Evolutionary conservation across 1,140 invertebrate species (phyloP), one percentile per base, ranked within the genome.

Genomic region (Drosophila triauraria): DNA sequence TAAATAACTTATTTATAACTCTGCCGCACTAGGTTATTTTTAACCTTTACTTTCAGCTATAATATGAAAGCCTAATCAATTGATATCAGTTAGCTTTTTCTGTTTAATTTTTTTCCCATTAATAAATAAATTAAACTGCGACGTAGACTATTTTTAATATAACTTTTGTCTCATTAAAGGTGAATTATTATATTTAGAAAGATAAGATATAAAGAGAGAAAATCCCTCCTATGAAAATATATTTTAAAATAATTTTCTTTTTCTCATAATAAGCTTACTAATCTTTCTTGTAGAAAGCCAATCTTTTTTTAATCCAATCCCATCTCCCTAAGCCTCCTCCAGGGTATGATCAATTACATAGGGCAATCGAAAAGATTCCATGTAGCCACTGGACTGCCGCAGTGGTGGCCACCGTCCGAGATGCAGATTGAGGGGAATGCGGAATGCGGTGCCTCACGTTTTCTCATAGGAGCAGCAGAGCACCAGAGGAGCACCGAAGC

Each of bases 321-420:
- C 3, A 4, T 2, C n/a, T 13, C 4, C 35, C 2, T n/a, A 23
- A 13, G 1, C 13, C 32, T 8, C 4, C 17, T 48, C 51, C 23
- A 75, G 71, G 71, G 70, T 75, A 75, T 65, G 51, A 54, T 65
- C 74, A 76, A 76, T 68, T 76, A 58, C 64, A 78, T 58, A 78
- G 64, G 53, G 50, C 62, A 57, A 76, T 76, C 48, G 62, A 42
- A 62, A 69, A 76, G 63, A 68, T 72, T 47, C 57, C 64, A 69
- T 77, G 54, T 76, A 56, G 75, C 68, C 54, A 35, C 53, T 74
- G 71, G 46, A 67, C 63, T 62, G 40, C 50, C 47, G 54, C 63
- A 50, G 58, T 78, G 72, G 74, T 78, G 72, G 74, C 74, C 47
- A 76, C 67, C 46, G 76, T 69, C 69, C 46, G 56, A 56, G 54